These are phyloP conservation scores for Mythimna albipuncta DNA, from an alignment of 2,888 invertebrate genomes.

Conservation along the genomic window DNA sequence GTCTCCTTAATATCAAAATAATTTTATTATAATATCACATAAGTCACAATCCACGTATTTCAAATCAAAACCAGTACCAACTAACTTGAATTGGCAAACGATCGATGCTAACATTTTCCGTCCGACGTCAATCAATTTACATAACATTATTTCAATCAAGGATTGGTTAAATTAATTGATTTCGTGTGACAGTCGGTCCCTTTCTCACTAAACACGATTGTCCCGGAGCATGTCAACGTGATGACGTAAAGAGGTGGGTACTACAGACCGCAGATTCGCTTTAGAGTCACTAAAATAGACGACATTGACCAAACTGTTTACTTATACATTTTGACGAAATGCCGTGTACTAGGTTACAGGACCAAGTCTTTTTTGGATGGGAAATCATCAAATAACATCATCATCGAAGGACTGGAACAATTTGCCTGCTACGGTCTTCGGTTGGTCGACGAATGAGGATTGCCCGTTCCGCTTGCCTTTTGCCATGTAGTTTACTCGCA, in stretches of 20 bases:
- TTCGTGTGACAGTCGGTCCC: slow-evolving; percentile 8
- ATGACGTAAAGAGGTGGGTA: slow-evolving; percentile 12
- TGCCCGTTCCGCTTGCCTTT: no score
- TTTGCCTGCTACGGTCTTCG: no score
- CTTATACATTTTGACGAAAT: no score
- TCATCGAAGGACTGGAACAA: no score
- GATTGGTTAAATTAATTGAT: slow-evolving; percentile 46
- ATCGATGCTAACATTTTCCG: background rate
- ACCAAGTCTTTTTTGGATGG: no score
- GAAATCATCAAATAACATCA: no score
- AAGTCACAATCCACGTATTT: background rate
- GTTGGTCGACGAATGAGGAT: no score
- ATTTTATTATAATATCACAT: no score
- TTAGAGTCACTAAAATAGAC: background rate
- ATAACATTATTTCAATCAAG: slow-evolving; percentile 32
- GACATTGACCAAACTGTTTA: background rate
- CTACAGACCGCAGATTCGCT: background rate
- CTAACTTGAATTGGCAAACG: background rate
- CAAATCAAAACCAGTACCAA: background rate
- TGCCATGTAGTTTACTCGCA: no score
- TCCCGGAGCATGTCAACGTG: slow-evolving; percentile 18
- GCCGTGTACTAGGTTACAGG: no score
- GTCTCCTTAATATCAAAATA: no score
- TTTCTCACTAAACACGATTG: slow-evolving; percentile 17
- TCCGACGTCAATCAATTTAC: slow-evolving; percentile 25